Conservation (phyloP, 1,140 invertebrate species). For the Pogonus chalceus region DNA sequence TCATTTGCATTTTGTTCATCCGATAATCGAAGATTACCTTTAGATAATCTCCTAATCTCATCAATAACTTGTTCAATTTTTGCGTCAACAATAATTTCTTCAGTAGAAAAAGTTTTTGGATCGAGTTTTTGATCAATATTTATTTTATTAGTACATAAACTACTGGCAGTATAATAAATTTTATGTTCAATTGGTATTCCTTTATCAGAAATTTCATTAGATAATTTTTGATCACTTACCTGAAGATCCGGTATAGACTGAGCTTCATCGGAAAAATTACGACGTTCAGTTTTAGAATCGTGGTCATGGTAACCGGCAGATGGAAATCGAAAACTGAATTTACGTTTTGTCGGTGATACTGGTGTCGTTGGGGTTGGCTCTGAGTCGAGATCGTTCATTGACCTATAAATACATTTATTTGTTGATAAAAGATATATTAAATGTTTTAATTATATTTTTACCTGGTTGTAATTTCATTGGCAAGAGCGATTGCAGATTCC, state of each 20-base stretch:
- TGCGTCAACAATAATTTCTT: no score
- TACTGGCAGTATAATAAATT: no score
- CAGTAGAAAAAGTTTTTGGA: no score
- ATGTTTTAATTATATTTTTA: constrained; percentile 24
- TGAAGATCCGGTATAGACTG: constrained; percentile 83
- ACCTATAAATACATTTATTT: constrained; percentile 34
- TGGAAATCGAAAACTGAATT: constrained; percentile 81
- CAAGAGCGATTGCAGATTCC: constrained; percentile 86
- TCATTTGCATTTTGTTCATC: no score
- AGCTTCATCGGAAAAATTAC: constrained; percentile 83
- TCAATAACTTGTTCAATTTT: no score
- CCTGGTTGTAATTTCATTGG: constrained; percentile 81
- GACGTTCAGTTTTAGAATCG: constrained; percentile 55
- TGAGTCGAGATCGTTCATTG: constrained; percentile 71
- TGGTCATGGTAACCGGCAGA: constrained; percentile 38
- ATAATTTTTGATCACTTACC: constrained; percentile 47
- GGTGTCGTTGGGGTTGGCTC: constrained; percentile 58
- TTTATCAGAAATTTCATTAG: no score
- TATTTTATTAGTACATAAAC: no score
- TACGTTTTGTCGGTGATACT: constrained; percentile 69
- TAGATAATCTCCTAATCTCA: no score
- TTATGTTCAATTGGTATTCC: no score
- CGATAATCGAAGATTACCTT: no score
- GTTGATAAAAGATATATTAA: background rate
- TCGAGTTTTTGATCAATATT: no score